These are phyloP conservation scores for Phylloscopus collybita DNA, from an alignment of 2,797 vertebrate genomes.

Conservation along the genomic window DNA sequence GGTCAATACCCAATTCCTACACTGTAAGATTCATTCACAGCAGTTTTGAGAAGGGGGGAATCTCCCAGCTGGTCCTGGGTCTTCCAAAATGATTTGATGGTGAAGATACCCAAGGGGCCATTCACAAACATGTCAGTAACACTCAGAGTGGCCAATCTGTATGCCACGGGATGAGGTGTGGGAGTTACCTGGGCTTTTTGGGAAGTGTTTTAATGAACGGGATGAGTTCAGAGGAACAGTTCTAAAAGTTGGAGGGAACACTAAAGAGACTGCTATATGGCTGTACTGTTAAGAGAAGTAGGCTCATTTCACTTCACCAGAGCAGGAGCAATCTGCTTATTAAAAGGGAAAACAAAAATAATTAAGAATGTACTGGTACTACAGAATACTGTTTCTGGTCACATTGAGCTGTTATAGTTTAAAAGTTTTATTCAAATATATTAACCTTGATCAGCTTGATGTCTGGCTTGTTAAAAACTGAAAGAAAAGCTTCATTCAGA, in stretches of 20 bases:
- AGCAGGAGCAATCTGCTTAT: neutral
- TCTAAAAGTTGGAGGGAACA: neutral
- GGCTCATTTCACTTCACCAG: neutral
- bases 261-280: neutral
- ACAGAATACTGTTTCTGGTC: neutral
- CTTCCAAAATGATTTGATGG: neutral
- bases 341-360: neutral
- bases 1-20: neutral
- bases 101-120: neutral
- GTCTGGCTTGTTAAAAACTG: neutral
- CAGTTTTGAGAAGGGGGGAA: neutral
- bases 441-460: neutral
- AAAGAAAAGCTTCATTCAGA: neutral
- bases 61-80: neutral
- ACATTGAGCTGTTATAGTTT: neutral
- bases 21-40: fast-evolving
- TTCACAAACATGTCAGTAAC: neutral
- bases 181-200: neutral
- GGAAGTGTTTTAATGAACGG: neutral
- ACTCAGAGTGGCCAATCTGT: neutral
- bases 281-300: neutral
- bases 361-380: neutral
- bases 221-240: neutral
- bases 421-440: neutral
- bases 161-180: neutral